Evolutionary conservation across 1,140 invertebrate genomes (phyloP).

Genomic region (Trachelipus rathkii): DNA sequence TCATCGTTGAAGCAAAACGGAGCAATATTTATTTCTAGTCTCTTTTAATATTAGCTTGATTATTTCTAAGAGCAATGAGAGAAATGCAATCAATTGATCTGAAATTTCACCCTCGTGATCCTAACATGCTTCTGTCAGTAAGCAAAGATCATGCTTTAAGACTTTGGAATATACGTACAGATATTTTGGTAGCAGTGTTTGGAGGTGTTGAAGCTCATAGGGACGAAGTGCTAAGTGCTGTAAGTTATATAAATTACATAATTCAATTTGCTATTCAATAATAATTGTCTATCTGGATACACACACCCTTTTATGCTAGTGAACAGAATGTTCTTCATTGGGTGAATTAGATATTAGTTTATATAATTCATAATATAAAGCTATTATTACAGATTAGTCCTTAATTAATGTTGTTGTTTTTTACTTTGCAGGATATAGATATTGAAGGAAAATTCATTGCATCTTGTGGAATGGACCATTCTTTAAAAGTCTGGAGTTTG

Average conservation of each 20-base stretch:
- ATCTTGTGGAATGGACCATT: slow-evolving; percentile 97
- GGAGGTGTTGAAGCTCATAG: slow-evolving; percentile 94
- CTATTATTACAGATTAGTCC: no score
- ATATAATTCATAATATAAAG: no score
- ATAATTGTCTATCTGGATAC: no score
- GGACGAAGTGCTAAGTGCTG: slow-evolving; percentile 90
- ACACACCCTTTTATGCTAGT: no score
- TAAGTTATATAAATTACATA: slow-evolving; percentile 49
- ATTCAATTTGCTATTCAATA: no score
- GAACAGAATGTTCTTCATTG: no score
- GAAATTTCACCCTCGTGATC: slow-evolving; percentile 85
- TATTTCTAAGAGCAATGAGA: slow-evolving; percentile 60
- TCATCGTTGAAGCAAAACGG: no score
- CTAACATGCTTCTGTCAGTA: slow-evolving; percentile 83
- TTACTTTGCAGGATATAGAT: slow-evolving; percentile 70
- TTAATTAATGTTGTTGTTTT: no score
- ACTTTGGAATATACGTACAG: slow-evolving; percentile 92
- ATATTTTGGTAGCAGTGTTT: slow-evolving; percentile 91
- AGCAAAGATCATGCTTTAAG: slow-evolving; percentile 92
- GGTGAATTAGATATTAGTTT: no score
- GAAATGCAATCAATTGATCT: slow-evolving; percentile 90
- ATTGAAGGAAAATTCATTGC: slow-evolving; percentile 80
- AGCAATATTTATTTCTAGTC: no score
- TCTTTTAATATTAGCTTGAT: background rate
- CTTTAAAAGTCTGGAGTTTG: slow-evolving; percentile 86